These are phyloP conservation scores for Lottia gigantea DNA, from an alignment of 2,888 invertebrate genomes.

Conservation along the genomic window DNA sequence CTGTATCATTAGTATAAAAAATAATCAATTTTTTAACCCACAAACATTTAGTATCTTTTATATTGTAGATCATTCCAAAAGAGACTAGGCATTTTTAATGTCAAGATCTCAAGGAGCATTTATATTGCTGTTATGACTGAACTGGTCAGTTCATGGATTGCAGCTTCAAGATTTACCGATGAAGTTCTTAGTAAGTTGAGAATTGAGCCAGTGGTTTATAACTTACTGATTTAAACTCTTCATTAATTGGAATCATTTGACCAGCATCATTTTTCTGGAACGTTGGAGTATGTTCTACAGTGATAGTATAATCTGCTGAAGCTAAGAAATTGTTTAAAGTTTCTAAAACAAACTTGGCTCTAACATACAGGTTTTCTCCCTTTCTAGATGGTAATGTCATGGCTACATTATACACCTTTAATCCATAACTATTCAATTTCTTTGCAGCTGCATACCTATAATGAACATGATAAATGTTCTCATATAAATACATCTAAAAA, in stretches of 20 bases:
- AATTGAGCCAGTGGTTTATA: too few species aligned
- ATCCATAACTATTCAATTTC: slow-evolving; percentile 38
- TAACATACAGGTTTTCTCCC: slow-evolving; percentile 54
- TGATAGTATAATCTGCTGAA: slow-evolving; percentile 56
- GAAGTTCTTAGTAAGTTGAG: too few species aligned
- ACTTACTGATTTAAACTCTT: slow-evolving; percentile 40
- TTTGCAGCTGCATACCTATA: slow-evolving; percentile 45
- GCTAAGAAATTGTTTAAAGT: slow-evolving; percentile 58
- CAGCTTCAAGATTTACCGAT: too few species aligned
- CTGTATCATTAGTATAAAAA: too few species aligned
- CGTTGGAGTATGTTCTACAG: slow-evolving; percentile 54
- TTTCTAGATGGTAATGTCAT: slow-evolving; percentile 43
- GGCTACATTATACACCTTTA: slow-evolving; percentile 51
- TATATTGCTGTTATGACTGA: too few species aligned
- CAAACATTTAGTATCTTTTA: too few species aligned
- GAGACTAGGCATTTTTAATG: too few species aligned
- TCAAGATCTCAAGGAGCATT: too few species aligned
- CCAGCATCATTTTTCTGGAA: slow-evolving; percentile 42
- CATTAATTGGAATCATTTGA: slow-evolving; percentile 34
- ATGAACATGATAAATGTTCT: neutral
- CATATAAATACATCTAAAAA: too few species aligned
- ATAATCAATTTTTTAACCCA: too few species aligned
- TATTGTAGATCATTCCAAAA: too few species aligned
- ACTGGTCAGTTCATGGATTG: too few species aligned
- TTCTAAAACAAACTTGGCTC: slow-evolving; percentile 59